Percentiles rank a stretch among this genome's conserved stretches.
Conservation (phyloP, 2,113 vertebrate genomes). For the Podiceps cristatus region DNA sequence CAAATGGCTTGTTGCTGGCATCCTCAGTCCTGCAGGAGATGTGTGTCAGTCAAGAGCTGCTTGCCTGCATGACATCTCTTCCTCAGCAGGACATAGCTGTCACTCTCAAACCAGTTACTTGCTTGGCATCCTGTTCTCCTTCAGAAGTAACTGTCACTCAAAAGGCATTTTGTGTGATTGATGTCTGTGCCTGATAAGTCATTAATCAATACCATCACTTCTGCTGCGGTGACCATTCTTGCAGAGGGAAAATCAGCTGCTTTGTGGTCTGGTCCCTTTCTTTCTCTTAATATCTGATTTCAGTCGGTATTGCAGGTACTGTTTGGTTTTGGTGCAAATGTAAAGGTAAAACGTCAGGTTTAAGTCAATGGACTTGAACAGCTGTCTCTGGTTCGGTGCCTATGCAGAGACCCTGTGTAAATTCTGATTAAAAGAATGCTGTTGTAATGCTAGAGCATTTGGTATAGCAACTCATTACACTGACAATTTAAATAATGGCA, state of each 20-base stretch:
- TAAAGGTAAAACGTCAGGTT: neutral
- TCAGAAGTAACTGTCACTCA: neutral
- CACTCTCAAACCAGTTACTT: neutral
- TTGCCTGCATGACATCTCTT: neutral
- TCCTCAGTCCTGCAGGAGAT: neutral
- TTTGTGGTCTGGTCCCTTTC: neutral
- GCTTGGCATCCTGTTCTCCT: neutral
- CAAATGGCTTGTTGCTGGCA: neutral
- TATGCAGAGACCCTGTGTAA: neutral
- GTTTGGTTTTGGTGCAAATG: neutral
- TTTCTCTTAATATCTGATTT: neutral
- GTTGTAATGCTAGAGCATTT: neutral
- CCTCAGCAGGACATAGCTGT: neutral
- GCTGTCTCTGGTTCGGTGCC: neutral
- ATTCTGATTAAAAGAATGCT: neutral
- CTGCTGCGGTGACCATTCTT: neutral
- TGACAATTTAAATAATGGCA: neutral
- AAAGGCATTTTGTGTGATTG: neutral
- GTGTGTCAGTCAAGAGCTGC: conserved; percentile 8
- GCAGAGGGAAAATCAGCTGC: neutral
- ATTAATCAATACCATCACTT: neutral
- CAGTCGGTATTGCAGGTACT: neutral
- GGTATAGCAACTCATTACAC: neutral
- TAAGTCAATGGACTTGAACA: neutral
- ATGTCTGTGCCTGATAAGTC: neutral